Evolutionary conservation across 2,888 invertebrate species (phyloP).

Genomic region (Rhorus exstirpatorius): DNA sequence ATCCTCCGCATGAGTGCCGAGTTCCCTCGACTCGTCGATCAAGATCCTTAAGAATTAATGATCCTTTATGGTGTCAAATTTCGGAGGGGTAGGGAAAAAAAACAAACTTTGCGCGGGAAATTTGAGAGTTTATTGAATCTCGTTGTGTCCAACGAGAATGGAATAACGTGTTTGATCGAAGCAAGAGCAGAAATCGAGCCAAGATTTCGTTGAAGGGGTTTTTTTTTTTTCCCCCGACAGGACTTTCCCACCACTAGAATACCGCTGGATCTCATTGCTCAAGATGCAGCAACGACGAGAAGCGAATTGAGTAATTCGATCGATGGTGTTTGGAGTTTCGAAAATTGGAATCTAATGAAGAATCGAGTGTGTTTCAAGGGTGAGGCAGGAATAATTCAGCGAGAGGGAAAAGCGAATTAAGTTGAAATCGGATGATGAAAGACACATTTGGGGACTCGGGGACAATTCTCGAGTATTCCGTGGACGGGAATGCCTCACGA

Average conservation of each 20-base stretch:
- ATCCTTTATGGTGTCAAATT: not conserved
- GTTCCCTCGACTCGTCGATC: conserved; percentile 31
- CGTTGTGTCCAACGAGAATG: not conserved
- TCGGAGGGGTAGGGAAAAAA: not conserved
- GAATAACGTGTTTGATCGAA: not conserved
- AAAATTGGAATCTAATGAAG: conserved; percentile 26
- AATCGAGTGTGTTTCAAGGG: conserved; percentile 62
- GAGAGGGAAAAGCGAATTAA: conserved; percentile 84
- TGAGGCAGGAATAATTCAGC: conserved; percentile 81
- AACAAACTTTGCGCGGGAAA: not conserved
- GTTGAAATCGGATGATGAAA: conserved; percentile 85
- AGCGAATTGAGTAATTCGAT: not conserved
- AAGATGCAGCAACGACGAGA: not conserved
- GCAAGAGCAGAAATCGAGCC: too few relatives aligned
- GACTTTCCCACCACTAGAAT: too few relatives aligned
- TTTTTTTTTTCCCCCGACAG: too few relatives aligned
- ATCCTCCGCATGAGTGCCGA: conserved; percentile 15
- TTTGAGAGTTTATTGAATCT: not conserved
- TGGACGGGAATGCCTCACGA: conserved; percentile 1
- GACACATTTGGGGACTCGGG: conserved; percentile 81
- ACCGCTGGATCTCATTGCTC: not conserved
- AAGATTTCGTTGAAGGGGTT: too few relatives aligned
- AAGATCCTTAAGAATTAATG: not conserved
- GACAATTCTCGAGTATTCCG: conserved; percentile 60
- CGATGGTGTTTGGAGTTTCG: not conserved